Evolutionary conservation across 92 coral and sea anemone genomes (phyloP), one percentile per base, ranked within the genome.

Genomic region (Blastomussa wellsi): DNA sequence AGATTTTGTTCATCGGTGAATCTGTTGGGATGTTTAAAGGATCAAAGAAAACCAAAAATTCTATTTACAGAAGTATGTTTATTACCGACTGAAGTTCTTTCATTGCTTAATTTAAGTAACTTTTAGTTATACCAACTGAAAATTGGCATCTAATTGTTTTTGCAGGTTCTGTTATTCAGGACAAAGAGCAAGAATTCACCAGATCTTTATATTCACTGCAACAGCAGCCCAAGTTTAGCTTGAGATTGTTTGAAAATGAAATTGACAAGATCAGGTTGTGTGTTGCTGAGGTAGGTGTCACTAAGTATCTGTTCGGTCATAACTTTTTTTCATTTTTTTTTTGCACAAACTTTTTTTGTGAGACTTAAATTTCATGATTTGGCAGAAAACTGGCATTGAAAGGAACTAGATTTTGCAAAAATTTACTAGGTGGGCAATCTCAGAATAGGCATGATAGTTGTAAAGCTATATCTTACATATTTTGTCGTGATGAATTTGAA

Each of bases 1-100:
- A 96, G 98, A 89, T 96, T 65, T 92, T 96, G 37, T 96, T 96
- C 78, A 94, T 96, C 49, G 98, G 98, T 1, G 98, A 96, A 53
- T 94, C 98, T 16, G 96, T 96, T 29, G 93, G 95, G 70, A 94
- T 96, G 98, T 89, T 96, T 76, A 94, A 94, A 53, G 95, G 92
- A 87, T 93, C 98, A 64, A 93, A 82, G 86, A 80, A 70, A 44
- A 92, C 89, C 24, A 91, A 69, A 33, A 64, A 81, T 20, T 70
- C 78, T 70, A 49, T 69, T 52, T 60, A 81, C 20, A 70, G 85
- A 70, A 81, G 85, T 81, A 48, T 44, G 85, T 79, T 2, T 1
- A 74, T 42, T 44, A 35, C 17, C 5, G 20, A 66, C 26, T 67
- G 8, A 57, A 20, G 22, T 66, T 1, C 16, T 66, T 39, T 16